Conservation (phyloP, 2,797 vertebrate species). For the Melanotaenia maccullochi region DNA sequence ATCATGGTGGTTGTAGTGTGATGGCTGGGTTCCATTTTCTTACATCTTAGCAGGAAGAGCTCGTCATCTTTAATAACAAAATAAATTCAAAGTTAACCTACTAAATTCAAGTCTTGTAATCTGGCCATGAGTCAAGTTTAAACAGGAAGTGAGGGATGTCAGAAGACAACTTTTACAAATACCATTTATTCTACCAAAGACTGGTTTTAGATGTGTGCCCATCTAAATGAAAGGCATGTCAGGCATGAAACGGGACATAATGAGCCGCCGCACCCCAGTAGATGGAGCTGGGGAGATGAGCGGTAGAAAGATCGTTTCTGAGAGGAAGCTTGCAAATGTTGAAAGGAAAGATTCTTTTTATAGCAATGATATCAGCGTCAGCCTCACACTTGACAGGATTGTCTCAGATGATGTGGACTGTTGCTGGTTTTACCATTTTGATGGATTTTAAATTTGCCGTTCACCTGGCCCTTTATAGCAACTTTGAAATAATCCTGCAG, state of each 20-base stretch:
- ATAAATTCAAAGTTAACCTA: too few relatives aligned
- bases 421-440: conserved; percentile 20
- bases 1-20: neutral
- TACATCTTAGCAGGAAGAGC: neutral
- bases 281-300: conserved; percentile 31
- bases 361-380: neutral
- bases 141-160: neutral
- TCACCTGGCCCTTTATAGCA: conserved; percentile 30
- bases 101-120: neutral
- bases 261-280: conserved; percentile 21
- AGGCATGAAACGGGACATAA: conserved; percentile 6
- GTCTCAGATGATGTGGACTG: conserved; percentile 10
- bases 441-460: conserved; percentile 19
- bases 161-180: neutral
- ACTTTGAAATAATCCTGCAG: conserved; percentile 39
- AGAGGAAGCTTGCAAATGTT: neutral
- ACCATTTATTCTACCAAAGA: neutral
- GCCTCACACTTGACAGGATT: neutral
- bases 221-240: conserved; percentile 35
- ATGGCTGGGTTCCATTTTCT: neutral
- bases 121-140: neutral
- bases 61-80: too few relatives aligned
- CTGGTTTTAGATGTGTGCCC: conserved; percentile 1
- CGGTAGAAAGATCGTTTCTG: neutral
- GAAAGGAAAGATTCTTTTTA: neutral